Base-by-base conservation (phyloP, 2,113 vertebrate genomes). In the Cynopterus brachyotis region DNA sequence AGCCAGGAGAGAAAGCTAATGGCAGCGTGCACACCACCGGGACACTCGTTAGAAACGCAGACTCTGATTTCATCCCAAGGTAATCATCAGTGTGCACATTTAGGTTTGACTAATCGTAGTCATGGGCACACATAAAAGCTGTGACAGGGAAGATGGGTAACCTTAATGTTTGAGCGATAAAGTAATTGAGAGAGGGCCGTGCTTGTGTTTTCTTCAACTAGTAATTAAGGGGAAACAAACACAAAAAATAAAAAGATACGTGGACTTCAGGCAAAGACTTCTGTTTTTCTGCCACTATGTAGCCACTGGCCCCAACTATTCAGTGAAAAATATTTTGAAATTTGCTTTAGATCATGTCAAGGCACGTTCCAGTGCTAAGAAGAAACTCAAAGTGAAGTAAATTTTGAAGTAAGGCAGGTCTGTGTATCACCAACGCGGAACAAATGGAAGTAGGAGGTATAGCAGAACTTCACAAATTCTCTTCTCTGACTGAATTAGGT, bases 21-120 rank as follows among this genome's bases (percentile, higher is more conserved):
- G 1, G 1, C 13, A 12, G 30, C 22, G 9, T 0, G 0, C 2
- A 0, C 1, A 0, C 9, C 37, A 24, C n/a, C 37, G 9, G 62
- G 47, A 35, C 50, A 16, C 84, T 78, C 13, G 2, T 67, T 37
- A 83, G 57, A 64, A 67, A 28, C 2, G 11, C 57, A 70, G 81
- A 28, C 16, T 73, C 40, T 6, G 17, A 0, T 12, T 3, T 4
- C 40, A 28, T 13, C 35, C 30, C 55, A 20, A 40, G 59, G 67
- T 24, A 6, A 47, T 8, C 53, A 47, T 8, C 53, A 12, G 6
- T 12, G 47, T n/a, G 53, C 28, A 57, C 9, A 0, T 9, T 45
- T 15, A 19, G 22, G 37, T 59, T 78, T n/a, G 42, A 62, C 42
- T 57, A 57, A 11, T 15, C 2, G 28, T 6, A 5, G 80, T 8